Conservation (phyloP, 2,797 vertebrate species). For the Bryconaethiops microstoma region DNA sequence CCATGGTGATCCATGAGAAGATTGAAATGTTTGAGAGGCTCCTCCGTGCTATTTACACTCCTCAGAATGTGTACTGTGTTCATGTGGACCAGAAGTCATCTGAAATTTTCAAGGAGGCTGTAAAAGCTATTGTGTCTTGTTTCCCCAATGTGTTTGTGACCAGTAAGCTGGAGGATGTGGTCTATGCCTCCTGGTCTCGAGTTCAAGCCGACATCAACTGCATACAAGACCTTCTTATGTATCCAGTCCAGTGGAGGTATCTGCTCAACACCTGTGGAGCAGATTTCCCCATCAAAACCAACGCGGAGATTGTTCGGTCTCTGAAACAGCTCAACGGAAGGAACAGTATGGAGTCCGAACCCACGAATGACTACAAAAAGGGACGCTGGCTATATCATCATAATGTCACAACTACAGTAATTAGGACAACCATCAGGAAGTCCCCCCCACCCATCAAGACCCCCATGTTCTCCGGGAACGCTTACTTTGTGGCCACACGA, state of each 20-base stretch:
- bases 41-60: conserved; percentile 80
- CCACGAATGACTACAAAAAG: conserved; percentile 66
- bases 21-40: conserved; percentile 88
- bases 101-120: conserved; percentile 70
- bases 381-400: conserved; percentile 77
- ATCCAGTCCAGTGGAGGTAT: conserved; percentile 81
- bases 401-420: conserved; percentile 59
- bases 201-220: conserved; percentile 89
- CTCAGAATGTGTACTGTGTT: conserved; percentile 87
- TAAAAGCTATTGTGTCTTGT: conserved; percentile 77
- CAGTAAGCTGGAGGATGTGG: conserved; percentile 74
- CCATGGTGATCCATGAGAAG: conserved; percentile 87
- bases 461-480: conserved; percentile 87
- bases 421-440: conserved; percentile 63
- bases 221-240: conserved; percentile 81
- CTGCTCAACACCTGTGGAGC: conserved; percentile 86
- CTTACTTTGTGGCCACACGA: conserved; percentile 83
- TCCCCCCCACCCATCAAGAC: conserved; percentile 74
- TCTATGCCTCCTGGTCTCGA: conserved; percentile 85
- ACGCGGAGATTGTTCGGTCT: conserved; percentile 78
- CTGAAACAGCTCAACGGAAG: conserved; percentile 78
- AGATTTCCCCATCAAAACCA: conserved; percentile 89
- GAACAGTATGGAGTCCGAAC: conserved; percentile 85
- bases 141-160: conserved; percentile 85
- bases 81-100: conserved; percentile 82